These are phyloP conservation scores for Poecile atricapillus DNA, from an alignment of 2,113 vertebrate species.

Conservation along the genomic window DNA sequence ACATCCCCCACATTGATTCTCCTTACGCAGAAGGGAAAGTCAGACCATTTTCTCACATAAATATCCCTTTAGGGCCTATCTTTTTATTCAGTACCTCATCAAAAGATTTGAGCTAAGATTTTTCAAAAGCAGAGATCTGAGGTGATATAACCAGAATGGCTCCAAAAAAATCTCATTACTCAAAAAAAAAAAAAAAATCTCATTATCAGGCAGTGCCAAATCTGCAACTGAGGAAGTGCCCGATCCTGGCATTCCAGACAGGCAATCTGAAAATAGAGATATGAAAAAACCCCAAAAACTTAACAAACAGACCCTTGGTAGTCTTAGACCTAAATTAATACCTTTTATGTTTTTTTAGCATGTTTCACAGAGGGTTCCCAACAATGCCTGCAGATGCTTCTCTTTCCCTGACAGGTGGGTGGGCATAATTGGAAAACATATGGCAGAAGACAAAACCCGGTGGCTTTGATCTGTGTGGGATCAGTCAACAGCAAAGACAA, in stretches of 20 bases:
- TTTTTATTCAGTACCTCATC: neutral
- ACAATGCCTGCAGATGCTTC: neutral
- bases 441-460: neutral
- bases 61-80: neutral
- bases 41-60: neutral
- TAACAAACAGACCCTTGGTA: neutral
- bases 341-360: neutral
- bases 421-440: conserved; percentile 15
- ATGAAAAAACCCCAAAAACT: neutral
- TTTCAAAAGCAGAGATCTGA: neutral
- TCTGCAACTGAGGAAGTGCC: neutral
- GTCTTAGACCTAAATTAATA: neutral
- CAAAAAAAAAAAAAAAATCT: neutral
- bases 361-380: neutral
- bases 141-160: neutral
- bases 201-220: neutral
- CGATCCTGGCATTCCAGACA: neutral
- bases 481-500: neutral
- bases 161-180: neutral
- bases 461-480: neutral
- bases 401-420: neutral
- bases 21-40: neutral
- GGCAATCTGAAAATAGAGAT: neutral
- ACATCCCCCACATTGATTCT: neutral
- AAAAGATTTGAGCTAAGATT: neutral